Conservation (phyloP, 64 coral and sea anemone species). For the Orbicella faveolata region DNA sequence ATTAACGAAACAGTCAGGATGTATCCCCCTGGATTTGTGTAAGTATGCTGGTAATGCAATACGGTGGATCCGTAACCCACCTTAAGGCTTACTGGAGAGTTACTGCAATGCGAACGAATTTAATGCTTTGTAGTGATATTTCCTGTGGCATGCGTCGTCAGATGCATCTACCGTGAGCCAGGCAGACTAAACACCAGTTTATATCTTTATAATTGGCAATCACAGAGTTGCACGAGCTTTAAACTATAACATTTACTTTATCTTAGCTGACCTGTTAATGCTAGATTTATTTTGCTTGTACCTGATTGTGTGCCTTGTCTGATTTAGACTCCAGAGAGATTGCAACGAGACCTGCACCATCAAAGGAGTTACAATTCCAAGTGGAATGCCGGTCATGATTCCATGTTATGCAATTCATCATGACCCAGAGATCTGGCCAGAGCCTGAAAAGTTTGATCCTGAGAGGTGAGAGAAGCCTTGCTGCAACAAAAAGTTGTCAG, state of each 20-base stretch:
- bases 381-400: slow-evolving; percentile 25
- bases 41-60: background rate
- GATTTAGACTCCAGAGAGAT: slow-evolving; percentile 36
- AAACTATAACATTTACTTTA: too few relatives aligned
- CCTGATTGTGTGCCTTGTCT: background rate
- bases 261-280: too few relatives aligned
- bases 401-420: slow-evolving; percentile 56
- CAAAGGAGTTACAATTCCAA: slow-evolving; percentile 57
- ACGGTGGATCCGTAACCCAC: background rate
- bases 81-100: too few relatives aligned
- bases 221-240: too few relatives aligned
- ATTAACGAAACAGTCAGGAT: slow-evolving; percentile 59
- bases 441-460: slow-evolving; percentile 68
- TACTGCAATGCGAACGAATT: too few relatives aligned
- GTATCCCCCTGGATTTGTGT: slow-evolving; percentile 61
- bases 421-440: slow-evolving; percentile 57
- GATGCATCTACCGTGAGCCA: too few relatives aligned
- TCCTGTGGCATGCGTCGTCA: too few relatives aligned
- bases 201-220: too few relatives aligned
- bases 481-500: too few relatives aligned
- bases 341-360: slow-evolving; percentile 54
- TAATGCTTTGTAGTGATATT: too few relatives aligned
- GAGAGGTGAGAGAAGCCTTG: background rate
- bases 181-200: too few relatives aligned
- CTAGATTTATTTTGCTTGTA: too few relatives aligned